Conservation (phyloP, 1,140 invertebrate genomes). For the Dendrolimus punctatus region DNA sequence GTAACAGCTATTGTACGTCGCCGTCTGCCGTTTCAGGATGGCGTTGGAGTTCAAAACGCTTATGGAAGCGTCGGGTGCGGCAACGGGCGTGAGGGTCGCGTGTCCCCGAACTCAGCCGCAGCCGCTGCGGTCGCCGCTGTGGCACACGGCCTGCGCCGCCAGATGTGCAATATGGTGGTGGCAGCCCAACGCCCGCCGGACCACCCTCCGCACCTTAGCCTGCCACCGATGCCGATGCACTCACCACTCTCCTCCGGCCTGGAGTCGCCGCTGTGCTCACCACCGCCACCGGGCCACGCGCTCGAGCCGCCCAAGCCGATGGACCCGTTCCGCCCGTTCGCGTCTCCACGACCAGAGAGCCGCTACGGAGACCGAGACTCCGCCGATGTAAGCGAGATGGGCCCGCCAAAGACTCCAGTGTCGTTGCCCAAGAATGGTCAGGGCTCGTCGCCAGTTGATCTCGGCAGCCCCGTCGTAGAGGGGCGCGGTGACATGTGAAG, state of each 20-base stretch:
- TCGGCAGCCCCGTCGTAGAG: conserved; percentile 48
- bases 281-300: conserved; percentile 57
- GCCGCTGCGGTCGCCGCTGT: conserved; percentile 83
- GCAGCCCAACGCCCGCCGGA: conserved; percentile 57
- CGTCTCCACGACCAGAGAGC: conserved; percentile 53
- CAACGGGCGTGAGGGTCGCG: conserved; percentile 74
- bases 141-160: conserved; percentile 74
- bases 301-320: conserved; percentile 56
- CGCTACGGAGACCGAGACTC: conserved; percentile 52
- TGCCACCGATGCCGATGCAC: conserved; percentile 50
- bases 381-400: conserved; percentile 51
- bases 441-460: conserved; percentile 43
- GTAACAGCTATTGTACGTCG: conserved; percentile 30
- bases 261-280: conserved; percentile 61
- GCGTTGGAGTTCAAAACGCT: conserved; percentile 60
- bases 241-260: conserved; percentile 56
- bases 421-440: conserved; percentile 50
- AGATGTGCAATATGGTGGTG: conserved; percentile 69
- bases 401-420: conserved; percentile 52
- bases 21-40: conserved; percentile 60
- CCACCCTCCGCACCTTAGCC: conserved; percentile 47
- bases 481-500: conserved; percentile 58
- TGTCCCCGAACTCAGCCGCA: conserved; percentile 79
- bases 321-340: conserved; percentile 65
- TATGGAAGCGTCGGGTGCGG: conserved; percentile 60